Conservation (phyloP, 1,140 invertebrate species). For the Aphidius ervi region DNA sequence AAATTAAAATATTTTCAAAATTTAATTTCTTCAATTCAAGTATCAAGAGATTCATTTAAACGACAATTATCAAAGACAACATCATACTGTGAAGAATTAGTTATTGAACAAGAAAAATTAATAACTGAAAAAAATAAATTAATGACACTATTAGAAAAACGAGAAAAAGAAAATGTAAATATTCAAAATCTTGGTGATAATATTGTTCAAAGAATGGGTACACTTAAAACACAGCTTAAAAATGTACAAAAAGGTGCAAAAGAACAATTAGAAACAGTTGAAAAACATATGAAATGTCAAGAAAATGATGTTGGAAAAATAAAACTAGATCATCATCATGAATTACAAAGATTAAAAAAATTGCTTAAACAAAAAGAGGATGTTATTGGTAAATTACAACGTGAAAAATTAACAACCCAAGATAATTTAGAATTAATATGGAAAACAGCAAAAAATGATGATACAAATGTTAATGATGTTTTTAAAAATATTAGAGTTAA, state of each 20-base stretch:
- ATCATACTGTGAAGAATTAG: conserved; percentile 55
- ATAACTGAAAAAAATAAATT: conserved; percentile 54
- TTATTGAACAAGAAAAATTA: conserved; percentile 55
- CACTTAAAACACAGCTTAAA: conserved; percentile 56
- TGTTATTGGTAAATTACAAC: conserved; percentile 46
- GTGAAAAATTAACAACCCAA: conserved; percentile 42
- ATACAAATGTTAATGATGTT: conserved; percentile 39
- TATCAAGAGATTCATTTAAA: conserved; percentile 54
- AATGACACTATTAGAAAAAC: conserved; percentile 46
- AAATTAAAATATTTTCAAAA: conserved; percentile 52
- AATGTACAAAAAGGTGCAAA: conserved; percentile 53
- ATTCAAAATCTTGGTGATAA: conserved; percentile 53
- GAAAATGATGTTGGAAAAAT: conserved; percentile 48
- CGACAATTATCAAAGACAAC: conserved; percentile 57
- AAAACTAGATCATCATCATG: conserved; percentile 52
- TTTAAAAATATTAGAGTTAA: conserved; percentile 33
- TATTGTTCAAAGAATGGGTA: conserved; percentile 52
- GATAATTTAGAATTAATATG: conserved; percentile 49
- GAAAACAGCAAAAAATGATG: conserved; percentile 41
- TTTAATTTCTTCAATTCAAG: conserved; percentile 47
- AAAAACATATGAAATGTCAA: conserved; percentile 55
- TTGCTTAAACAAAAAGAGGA: conserved; percentile 52
- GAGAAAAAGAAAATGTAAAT: conserved; percentile 53
- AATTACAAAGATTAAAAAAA: conserved; percentile 50
- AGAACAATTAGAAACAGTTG: conserved; percentile 53